A percentile compares a stretch with the other conserved stretches of the same genome.
Evolutionary conservation across 2,113 vertebrate species (phyloP).

Genomic region (Rhynchomys soricoides): DNA sequence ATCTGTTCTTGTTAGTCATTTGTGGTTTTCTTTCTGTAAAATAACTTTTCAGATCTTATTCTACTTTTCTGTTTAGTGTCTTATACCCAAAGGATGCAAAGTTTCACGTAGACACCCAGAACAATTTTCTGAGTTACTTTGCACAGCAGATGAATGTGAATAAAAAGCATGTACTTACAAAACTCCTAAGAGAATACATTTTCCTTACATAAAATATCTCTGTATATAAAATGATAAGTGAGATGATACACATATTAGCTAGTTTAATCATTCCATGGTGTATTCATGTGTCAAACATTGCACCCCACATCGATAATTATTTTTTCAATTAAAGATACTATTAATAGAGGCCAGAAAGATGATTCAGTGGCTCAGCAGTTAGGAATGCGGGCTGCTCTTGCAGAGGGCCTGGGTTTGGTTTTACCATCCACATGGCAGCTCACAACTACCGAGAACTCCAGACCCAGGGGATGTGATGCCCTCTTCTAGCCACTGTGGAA

Average conservation of each 20-base stretch:
- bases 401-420: not conserved
- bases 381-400: not conserved
- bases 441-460: not conserved
- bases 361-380: not conserved
- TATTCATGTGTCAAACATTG: not conserved
- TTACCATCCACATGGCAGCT: not conserved
- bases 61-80: not conserved
- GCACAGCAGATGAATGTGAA: not conserved
- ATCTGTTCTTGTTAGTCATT: not conserved
- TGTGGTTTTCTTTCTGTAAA: not conserved
- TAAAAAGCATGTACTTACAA: not conserved
- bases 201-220: not conserved
- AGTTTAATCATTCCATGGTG: not conserved
- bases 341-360: not conserved
- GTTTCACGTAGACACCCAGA: not conserved
- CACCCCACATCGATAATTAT: not conserved
- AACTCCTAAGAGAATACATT: not conserved
- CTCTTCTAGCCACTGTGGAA: not conserved
- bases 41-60: not conserved
- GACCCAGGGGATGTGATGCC: too few relatives aligned
- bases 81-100: not conserved
- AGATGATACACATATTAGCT: not conserved
- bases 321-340: not conserved
- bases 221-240: not conserved
- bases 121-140: not conserved